Conservation (phyloP, 2,797 vertebrate species). For the Sebastes cheni region DNA sequence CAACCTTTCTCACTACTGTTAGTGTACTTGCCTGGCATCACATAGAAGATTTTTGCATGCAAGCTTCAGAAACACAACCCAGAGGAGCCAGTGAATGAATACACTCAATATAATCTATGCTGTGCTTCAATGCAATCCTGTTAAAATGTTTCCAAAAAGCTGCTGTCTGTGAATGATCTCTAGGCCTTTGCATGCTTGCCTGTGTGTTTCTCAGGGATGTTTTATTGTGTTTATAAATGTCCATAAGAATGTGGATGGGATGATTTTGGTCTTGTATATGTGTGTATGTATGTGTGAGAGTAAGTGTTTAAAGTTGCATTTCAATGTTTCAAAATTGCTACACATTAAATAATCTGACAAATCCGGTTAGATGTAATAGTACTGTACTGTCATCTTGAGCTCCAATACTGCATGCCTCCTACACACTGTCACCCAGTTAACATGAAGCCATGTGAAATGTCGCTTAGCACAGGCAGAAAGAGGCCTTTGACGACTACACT, state of each 20-base stretch:
- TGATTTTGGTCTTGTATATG: not conserved
- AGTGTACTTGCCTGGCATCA: slow-evolving; percentile 6
- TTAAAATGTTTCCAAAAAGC: slow-evolving; percentile 25
- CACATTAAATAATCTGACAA: not conserved
- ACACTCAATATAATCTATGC: slow-evolving; percentile 9
- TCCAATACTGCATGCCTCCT: slow-evolving; percentile 15
- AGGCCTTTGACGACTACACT: slow-evolving; percentile 63
- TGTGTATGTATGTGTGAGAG: not conserved
- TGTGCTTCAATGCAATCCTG: slow-evolving; percentile 27
- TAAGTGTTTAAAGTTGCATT: not conserved
- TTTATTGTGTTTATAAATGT: not conserved
- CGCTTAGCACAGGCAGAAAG: slow-evolving; percentile 65
- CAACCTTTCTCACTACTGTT: not conserved
- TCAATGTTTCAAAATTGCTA: not conserved
- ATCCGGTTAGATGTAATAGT: not conserved
- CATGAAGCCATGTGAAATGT: slow-evolving; percentile 56
- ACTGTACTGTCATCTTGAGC: not conserved
- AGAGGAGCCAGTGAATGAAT: slow-evolving; percentile 45
- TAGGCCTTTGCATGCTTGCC: not conserved
- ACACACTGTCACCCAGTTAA: slow-evolving; percentile 32
- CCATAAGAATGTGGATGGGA: not conserved
- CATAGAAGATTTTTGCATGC: not conserved
- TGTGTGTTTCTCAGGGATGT: slow-evolving; percentile 1
- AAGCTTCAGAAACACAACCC: slow-evolving; percentile 21
- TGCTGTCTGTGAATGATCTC: slow-evolving; percentile 23